Evolutionary conservation across 2,113 vertebrate species (phyloP).

Genomic region (Oreotrochilus melanogaster): DNA sequence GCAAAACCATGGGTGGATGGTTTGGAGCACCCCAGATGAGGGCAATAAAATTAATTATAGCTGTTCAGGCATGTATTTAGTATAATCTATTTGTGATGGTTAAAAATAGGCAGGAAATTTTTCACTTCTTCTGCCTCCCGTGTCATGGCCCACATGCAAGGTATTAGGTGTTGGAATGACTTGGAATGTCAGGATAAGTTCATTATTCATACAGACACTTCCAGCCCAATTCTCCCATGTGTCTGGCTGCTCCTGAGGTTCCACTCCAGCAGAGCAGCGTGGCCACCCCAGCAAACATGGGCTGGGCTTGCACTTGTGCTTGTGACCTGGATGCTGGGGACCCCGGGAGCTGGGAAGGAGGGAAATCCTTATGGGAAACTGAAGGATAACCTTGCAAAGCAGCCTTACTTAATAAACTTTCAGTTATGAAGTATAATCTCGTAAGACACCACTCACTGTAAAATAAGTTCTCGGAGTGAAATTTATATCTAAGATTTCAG

Average conservation of each 20-base stretch:
- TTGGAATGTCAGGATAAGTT: not conserved
- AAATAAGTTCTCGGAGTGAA: not conserved
- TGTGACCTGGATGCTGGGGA: not conserved
- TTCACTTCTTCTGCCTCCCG: not conserved
- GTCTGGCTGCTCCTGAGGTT: not conserved
- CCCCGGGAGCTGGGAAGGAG: not conserved
- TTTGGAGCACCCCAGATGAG: not conserved
- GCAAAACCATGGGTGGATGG: not conserved
- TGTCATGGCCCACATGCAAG: fast-evolving
- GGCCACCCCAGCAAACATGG: fast-evolving
- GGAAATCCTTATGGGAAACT: not conserved
- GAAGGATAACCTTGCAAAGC: not conserved
- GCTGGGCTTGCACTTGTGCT: not conserved
- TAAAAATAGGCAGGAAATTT: not conserved
- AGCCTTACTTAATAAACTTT: not conserved
- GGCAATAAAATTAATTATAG: not conserved
- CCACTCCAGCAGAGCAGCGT: not conserved
- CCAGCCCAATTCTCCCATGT: not conserved
- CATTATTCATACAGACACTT: not conserved
- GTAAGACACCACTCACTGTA: not conserved
- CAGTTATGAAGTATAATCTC: not conserved
- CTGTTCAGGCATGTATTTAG: not conserved
- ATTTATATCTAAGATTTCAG: not conserved
- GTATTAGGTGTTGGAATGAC: not conserved
- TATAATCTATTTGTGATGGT: not conserved